These are phyloP conservation scores for Macquaria australasica DNA, from an alignment of 2,113 vertebrate species.

Conservation along the genomic window DNA sequence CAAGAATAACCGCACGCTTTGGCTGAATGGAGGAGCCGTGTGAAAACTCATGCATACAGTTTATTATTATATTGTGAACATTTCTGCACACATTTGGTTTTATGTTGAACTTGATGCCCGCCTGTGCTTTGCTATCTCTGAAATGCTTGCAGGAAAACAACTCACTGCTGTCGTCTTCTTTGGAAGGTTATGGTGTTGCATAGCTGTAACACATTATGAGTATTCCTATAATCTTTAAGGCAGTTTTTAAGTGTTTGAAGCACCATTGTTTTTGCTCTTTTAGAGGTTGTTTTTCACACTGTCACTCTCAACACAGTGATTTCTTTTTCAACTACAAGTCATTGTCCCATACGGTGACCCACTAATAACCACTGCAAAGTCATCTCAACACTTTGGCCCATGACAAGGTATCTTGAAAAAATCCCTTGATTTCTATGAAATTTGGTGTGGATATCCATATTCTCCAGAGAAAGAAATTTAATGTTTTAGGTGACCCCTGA, in stretches of 20 bases:
- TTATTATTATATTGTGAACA: neutral
- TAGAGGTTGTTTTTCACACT: neutral
- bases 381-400: neutral
- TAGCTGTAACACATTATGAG: neutral
- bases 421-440: neutral
- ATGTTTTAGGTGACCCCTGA: neutral
- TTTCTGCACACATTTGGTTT: neutral
- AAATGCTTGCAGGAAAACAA: neutral
- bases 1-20: conserved; percentile 28
- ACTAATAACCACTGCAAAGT: neutral
- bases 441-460: neutral
- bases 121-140: neutral
- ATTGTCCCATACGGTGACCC: neutral
- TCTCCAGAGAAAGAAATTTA: neutral
- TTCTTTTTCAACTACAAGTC: neutral
- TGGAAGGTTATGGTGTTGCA: neutral
- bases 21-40: neutral
- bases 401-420: neutral
- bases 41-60: neutral
- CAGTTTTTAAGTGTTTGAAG: neutral
- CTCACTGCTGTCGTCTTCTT: neutral
- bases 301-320: neutral
- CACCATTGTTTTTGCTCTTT: neutral
- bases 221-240: neutral
- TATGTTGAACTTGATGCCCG: neutral